phyloP scores from a whole-genome alignment of 2,888 invertebrate species.

The Sesamia inferens region DNA sequence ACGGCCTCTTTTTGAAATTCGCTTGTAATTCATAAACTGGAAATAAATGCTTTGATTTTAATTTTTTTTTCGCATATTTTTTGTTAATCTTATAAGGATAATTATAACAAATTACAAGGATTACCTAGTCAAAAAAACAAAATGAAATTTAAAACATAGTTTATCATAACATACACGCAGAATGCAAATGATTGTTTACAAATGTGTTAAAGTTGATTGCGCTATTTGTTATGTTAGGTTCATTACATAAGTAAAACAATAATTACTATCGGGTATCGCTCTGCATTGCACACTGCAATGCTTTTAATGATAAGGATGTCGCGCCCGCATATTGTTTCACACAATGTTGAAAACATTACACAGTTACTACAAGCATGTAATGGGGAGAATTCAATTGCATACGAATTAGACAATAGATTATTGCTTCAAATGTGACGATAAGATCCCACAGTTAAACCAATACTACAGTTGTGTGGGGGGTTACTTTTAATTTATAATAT shows the following conservation, averaged over 20 bases:
- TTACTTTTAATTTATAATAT: too few species aligned
- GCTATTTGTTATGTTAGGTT: constrained; percentile 64
- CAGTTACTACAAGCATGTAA: constrained; percentile 48
- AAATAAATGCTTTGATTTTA: too few species aligned
- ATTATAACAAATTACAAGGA: background rate
- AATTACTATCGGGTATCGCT: constrained; percentile 75
- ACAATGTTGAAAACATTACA: constrained; percentile 61
- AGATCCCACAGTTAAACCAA: background rate
- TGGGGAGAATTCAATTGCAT: constrained; percentile 53
- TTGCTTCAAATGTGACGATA: constrained; percentile 28
- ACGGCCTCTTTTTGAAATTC: too few species aligned
- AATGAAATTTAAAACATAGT: constrained; percentile 26
- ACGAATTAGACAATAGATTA: constrained; percentile 50
- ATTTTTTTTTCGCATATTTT: background rate
- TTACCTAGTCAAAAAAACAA: constrained; percentile 13
- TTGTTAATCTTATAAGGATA: background rate
- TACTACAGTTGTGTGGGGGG: too few species aligned
- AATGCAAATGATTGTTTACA: constrained; percentile 43
- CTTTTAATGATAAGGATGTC: constrained; percentile 71
- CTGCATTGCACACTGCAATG: constrained; percentile 71
- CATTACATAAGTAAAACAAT: constrained; percentile 77
- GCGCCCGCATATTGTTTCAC: constrained; percentile 72
- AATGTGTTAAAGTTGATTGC: constrained; percentile 57
- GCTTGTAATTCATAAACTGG: too few species aligned
- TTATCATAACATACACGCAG: constrained; percentile 24